Evolutionary conservation across 2,888 invertebrate species (phyloP).

Genomic region (Drosophila stalkeri): DNA sequence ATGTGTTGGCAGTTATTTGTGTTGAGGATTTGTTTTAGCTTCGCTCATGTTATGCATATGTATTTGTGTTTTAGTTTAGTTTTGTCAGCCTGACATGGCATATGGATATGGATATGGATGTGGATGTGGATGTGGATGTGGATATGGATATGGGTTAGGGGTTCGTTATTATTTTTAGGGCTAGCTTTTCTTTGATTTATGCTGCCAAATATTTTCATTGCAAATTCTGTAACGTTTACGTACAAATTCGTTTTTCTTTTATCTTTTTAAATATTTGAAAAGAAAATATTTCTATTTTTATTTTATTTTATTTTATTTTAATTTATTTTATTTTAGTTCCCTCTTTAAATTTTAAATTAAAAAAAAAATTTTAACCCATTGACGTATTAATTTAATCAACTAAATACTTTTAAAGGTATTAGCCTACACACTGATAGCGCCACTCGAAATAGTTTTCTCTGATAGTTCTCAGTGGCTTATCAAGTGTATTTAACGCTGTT

Average conservation of each 20-base stretch:
- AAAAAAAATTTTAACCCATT: no score
- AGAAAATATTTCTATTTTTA: slow-evolving; percentile 1
- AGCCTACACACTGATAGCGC: not conserved
- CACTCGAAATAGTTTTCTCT: no score
- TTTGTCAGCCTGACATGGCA: slow-evolving; percentile 69
- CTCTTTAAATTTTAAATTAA: no score
- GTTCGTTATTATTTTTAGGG: slow-evolving; percentile 42
- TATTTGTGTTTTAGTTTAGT: slow-evolving; percentile 81
- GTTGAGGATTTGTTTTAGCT: slow-evolving; percentile 75
- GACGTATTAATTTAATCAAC: slow-evolving; percentile 1
- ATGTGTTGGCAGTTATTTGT: slow-evolving; percentile 76
- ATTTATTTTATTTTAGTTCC: no score
- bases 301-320: not conserved
- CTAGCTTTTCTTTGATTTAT: slow-evolving; percentile 66
- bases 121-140: slow-evolving; percentile 14
- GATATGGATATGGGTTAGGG: slow-evolving; percentile 61
- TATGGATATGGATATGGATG: slow-evolving; percentile 46
- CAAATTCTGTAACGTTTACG: slow-evolving; percentile 34
- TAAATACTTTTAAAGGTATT: not conserved
- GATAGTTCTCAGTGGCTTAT: not conserved
- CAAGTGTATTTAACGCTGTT: not conserved
- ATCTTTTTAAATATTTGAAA: slow-evolving; percentile 1
- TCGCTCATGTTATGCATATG: slow-evolving; percentile 70
- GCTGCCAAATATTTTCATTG: slow-evolving; percentile 58
- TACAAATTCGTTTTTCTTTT: slow-evolving; percentile 7